phyloP scores from a whole-genome alignment of 1,140 invertebrate species.

The Aphelenchoides besseyi region DNA sequence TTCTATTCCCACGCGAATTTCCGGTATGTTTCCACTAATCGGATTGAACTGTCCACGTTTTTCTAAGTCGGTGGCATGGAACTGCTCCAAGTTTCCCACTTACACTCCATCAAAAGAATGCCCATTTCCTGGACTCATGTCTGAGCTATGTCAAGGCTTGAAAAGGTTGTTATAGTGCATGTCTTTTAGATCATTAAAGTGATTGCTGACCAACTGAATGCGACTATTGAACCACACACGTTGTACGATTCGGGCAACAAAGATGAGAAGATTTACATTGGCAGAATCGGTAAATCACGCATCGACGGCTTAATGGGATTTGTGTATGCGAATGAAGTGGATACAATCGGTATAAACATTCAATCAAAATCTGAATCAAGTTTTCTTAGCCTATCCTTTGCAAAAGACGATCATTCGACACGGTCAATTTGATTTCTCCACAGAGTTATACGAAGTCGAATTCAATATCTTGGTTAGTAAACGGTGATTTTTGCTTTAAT shows the following conservation, averaged over 20 bases:
- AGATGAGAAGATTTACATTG: slow-evolving; percentile 1
- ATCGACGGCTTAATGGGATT: slow-evolving; percentile 7
- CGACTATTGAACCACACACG: neutral
- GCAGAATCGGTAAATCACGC: slow-evolving; percentile 1
- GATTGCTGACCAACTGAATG: slow-evolving; percentile 7
- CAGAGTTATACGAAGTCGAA: neutral
- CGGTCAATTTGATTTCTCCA: neutral
- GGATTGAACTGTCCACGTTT: neutral
- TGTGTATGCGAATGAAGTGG: neutral
- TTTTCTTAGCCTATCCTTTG: neutral
- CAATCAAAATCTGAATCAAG: no score
- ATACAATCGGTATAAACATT: no score
- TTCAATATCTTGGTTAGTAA: neutral
- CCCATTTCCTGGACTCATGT: neutral
- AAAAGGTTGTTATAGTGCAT: neutral
- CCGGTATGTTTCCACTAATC: neutral
- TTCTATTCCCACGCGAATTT: slow-evolving; percentile 3
- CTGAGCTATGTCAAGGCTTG: neutral
- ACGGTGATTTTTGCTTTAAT: neutral
- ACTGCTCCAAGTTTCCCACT: neutral
- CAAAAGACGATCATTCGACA: neutral
- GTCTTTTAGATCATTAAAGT: slow-evolving; percentile 2
- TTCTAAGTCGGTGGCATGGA: neutral
- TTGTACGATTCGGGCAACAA: neutral
- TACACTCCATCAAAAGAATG: neutral